Percentiles rank a stretch among this genome's conserved stretches.
phyloP scores from a whole-genome alignment of 37 sponge, comb jelly and placozoan genomes.

The Axinella damicornis region DNA sequence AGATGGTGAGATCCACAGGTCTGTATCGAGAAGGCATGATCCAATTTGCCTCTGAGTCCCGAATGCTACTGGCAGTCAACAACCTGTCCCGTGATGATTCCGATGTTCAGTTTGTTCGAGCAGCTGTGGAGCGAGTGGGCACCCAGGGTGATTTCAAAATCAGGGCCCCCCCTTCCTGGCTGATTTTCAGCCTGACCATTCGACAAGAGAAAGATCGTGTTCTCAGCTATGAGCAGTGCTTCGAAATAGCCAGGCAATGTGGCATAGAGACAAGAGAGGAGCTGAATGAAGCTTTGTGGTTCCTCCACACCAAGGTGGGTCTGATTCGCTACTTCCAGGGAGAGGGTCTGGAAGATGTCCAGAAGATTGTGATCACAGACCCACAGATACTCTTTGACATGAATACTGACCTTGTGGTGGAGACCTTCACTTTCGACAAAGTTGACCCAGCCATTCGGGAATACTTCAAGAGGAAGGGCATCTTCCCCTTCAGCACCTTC shows the following conservation, averaged over 20 bases:
- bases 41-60: not conserved
- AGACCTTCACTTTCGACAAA: not conserved
- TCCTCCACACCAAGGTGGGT: not conserved
- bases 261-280: not conserved
- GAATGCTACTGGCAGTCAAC: not conserved
- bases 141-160: not conserved
- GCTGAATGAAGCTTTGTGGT: not conserved
- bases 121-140: slow-evolving; percentile 1
- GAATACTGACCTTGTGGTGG: not conserved
- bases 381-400: not conserved
- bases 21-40: not conserved
- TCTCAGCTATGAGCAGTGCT: not conserved
- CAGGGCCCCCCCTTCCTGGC: not conserved
- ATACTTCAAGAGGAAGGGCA: not conserved
- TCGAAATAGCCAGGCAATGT: not conserved
- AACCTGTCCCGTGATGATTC: not conserved
- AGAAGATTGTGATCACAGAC: not conserved
- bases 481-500: not conserved
- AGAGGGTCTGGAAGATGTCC: not conserved
- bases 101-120: not conserved
- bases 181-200: not conserved
- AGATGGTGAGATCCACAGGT: not conserved
- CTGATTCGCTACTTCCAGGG: not conserved
- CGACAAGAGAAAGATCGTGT: not conserved
- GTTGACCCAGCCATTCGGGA: not conserved